phyloP scores from a whole-genome alignment of 2,797 vertebrate genomes.

The Euthynnus affinis region DNA sequence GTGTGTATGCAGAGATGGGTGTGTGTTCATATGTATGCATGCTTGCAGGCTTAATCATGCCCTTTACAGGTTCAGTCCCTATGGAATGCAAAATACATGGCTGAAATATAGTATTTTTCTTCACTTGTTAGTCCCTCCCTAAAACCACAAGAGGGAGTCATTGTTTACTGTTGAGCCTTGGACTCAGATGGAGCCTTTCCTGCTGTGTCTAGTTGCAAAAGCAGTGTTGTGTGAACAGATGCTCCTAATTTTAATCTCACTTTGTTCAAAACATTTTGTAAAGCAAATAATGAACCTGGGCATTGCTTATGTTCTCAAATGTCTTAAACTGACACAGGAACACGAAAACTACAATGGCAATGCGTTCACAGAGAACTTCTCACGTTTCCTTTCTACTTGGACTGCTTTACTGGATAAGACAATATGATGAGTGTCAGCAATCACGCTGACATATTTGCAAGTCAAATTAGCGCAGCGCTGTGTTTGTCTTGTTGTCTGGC shows the following conservation, averaged over 20 bases:
- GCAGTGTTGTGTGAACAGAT: background rate
- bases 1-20: background rate
- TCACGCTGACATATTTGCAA: slow-evolving; percentile 49
- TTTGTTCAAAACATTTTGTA: too few species aligned
- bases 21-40: slow-evolving; percentile 5
- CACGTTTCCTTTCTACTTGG: slow-evolving; percentile 6
- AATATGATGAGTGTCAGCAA: slow-evolving; percentile 34
- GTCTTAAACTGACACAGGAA: background rate
- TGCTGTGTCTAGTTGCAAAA: too few species aligned
- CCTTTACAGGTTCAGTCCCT: background rate
- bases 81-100: background rate
- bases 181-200: background rate
- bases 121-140: background rate
- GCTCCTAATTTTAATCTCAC: background rate
- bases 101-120: background rate
- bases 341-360: background rate
- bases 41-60: slow-evolving; percentile 1
- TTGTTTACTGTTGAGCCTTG: slow-evolving; percentile 13
- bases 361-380: background rate
- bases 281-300: background rate
- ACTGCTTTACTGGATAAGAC: slow-evolving; percentile 31
- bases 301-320: background rate
- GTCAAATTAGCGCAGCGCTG: slow-evolving; percentile 40
- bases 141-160: slow-evolving; percentile 55
- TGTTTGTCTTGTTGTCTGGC: slow-evolving; percentile 25